phyloP scores from a whole-genome alignment of 2,113 vertebrate species.

The Thymallus thymallus region DNA sequence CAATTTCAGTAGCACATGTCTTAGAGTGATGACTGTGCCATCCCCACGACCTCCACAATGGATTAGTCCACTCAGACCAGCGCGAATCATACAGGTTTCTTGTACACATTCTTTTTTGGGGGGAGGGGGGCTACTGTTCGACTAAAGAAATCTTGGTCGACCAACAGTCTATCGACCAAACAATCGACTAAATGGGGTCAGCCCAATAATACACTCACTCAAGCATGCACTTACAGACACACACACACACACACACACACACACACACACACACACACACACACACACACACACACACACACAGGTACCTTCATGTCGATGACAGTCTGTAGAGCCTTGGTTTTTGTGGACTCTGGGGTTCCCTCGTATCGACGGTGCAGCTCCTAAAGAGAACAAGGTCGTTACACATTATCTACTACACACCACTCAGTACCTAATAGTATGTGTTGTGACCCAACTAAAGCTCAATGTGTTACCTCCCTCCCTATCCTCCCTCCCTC shows the following conservation, averaged over 20 bases:
- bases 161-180: too few relatives aligned
- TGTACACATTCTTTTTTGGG: too few relatives aligned
- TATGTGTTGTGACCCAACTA: background rate
- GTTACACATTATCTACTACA: too few relatives aligned
- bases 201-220: background rate
- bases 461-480: background rate
- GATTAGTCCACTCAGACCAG: too few relatives aligned
- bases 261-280: background rate
- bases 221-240: background rate
- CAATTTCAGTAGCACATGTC: too few relatives aligned
- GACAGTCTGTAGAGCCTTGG: constrained; percentile 96
- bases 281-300: background rate
- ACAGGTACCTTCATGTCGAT: constrained; percentile 90
- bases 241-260: background rate
- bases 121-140: too few relatives aligned
- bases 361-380: constrained; percentile 93
- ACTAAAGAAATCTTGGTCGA: too few relatives aligned
- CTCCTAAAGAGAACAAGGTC: constrained; percentile 72
- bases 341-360: constrained; percentile 94
- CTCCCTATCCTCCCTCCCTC: background rate
- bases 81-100: too few relatives aligned
- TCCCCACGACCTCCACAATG: too few relatives aligned
- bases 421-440: background rate
- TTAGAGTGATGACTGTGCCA: too few relatives aligned
- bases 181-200: too few relatives aligned